These are phyloP conservation scores for Corythaixoides concolor DNA, from an alignment of 2,113 vertebrate genomes.

Conservation along the genomic window DNA sequence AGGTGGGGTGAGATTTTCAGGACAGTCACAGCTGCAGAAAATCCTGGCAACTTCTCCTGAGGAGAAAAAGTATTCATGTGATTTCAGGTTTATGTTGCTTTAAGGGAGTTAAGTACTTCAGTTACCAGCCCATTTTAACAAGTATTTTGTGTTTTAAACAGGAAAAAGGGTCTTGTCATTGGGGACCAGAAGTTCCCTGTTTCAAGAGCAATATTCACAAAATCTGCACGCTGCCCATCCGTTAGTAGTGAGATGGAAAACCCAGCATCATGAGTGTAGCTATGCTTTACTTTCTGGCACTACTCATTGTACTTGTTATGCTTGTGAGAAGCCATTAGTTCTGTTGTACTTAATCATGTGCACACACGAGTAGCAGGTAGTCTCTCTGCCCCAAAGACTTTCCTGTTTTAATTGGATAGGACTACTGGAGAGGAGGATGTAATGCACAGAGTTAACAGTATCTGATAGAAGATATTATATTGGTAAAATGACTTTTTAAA, in stretches of 20 bases:
- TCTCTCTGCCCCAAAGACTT: neutral
- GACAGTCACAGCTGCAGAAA: neutral
- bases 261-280: neutral
- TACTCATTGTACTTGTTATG: neutral
- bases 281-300: neutral
- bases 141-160: neutral
- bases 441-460: neutral
- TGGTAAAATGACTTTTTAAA: neutral
- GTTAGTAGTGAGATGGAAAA: neutral
- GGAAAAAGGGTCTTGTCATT: neutral
- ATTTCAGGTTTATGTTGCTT: neutral
- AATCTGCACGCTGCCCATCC: neutral
- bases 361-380: neutral
- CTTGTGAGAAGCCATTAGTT: neutral
- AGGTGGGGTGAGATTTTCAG: neutral
- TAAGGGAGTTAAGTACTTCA: neutral
- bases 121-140: neutral
- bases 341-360: neutral
- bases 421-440: neutral
- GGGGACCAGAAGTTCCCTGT: neutral
- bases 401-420: neutral
- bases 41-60: neutral
- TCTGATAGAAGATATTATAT: neutral
- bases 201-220: neutral
- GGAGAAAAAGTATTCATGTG: neutral